These are phyloP conservation scores for Anthrax anthrax DNA, from an alignment of 2,888 invertebrate genomes.

Conservation along the genomic window DNA sequence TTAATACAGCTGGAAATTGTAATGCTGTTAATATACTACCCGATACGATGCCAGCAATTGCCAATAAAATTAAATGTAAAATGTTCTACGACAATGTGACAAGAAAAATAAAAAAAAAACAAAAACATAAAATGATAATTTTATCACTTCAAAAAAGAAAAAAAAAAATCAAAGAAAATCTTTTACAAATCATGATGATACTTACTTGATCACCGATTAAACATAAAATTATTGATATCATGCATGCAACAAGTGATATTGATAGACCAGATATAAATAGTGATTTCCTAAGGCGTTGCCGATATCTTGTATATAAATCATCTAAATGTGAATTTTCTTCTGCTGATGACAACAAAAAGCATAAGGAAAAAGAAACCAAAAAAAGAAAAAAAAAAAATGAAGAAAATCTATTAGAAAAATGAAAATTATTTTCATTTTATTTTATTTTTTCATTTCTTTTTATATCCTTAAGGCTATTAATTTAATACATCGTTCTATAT, in stretches of 20 bases:
- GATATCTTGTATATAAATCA: slow-evolving; percentile 33
- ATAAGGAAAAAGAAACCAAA: neutral
- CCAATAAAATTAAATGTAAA: slow-evolving; percentile 24
- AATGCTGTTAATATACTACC: slow-evolving; percentile 30
- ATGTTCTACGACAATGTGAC: slow-evolving; percentile 17
- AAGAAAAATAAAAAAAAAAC: slow-evolving; percentile 2
- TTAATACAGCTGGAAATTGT: slow-evolving; percentile 33
- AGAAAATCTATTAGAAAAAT: too few relatives aligned
- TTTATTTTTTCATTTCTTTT: too few relatives aligned
- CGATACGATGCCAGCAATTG: slow-evolving; percentile 26
- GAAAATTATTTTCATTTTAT: too few relatives aligned
- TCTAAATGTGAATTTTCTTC: slow-evolving; percentile 34
- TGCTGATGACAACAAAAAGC: slow-evolving; percentile 15
- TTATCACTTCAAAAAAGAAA: neutral
- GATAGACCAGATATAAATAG: slow-evolving; percentile 31
- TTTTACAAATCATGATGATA: neutral
- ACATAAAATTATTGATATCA: slow-evolving; percentile 29
- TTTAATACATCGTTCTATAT: too few relatives aligned
- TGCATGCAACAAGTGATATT: slow-evolving; percentile 30
- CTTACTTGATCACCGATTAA: slow-evolving; percentile 26
- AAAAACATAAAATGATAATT: neutral
- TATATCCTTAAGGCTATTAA: too few relatives aligned
- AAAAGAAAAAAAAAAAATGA: neutral
- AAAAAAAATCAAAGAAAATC: neutral
- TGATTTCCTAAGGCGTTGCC: slow-evolving; percentile 34